A percentile compares a stretch with the other conserved stretches of the same genome.
Evolutionary conservation across 92 coral and sea anemone genomes (phyloP).

Genomic region (Heliopora coerulea): DNA sequence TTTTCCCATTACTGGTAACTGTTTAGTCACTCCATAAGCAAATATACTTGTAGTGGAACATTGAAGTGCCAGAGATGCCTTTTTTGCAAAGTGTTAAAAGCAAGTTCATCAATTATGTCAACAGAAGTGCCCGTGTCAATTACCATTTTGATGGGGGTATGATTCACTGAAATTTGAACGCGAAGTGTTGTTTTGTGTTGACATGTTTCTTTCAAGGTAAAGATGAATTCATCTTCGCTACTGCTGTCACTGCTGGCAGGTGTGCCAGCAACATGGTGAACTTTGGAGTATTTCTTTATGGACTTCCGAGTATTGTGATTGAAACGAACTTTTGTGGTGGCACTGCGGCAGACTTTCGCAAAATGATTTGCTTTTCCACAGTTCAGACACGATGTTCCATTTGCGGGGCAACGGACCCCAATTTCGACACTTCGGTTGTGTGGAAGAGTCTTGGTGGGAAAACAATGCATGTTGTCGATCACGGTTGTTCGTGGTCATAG

Average conservation of each 20-base stretch:
- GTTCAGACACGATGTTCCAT: conserved; percentile 18
- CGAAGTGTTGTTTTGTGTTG: background rate
- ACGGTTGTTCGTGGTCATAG: background rate
- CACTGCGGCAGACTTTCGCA: conserved; percentile 24
- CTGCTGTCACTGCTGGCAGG: background rate
- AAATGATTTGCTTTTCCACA: conserved; percentile 27
- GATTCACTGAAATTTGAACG: conserved; percentile 3
- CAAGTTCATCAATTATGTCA: conserved; percentile 32
- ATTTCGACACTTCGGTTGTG: conserved; percentile 24
- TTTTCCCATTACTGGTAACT: conserved; percentile 13
- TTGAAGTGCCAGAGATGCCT: conserved; percentile 14
- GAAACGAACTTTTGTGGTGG: background rate
- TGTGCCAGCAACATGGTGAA: too few species aligned
- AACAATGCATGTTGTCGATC: too few species aligned
- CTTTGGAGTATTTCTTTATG: too few species aligned
- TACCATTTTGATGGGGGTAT: conserved; percentile 38
- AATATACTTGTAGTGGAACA: background rate
- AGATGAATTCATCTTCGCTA: background rate
- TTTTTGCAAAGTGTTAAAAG: conserved; percentile 27
- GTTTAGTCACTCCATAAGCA: conserved; percentile 30
- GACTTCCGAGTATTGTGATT: too few species aligned
- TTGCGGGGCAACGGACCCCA: conserved; percentile 36
- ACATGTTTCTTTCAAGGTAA: background rate
- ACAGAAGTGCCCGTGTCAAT: conserved; percentile 63
- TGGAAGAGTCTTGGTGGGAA: background rate